Evolutionary conservation across 2,888 invertebrate species (phyloP), one percentile per base, ranked within the genome.

Genomic region (Boloria selene): DNA sequence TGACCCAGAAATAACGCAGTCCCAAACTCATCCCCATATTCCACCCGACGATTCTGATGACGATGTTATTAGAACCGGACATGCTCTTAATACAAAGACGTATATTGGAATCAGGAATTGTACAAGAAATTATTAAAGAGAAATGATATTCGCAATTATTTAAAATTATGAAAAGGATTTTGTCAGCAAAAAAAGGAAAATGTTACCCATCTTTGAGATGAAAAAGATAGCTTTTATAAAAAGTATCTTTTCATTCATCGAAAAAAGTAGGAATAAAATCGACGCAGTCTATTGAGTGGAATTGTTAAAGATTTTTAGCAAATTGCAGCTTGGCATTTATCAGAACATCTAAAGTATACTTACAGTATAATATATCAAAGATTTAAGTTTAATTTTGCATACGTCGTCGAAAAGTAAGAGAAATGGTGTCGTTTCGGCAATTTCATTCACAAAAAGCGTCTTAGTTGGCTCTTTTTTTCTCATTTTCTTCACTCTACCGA

Each of bases 21-120:
- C 65, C 56, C 61, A 49, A 60, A 52, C 61, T 65, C 63, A 67
- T 70, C 62, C 50, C 64, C 67, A 67, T 67, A 67, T 68, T 68
- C 61, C 52, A 56, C 52, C 55, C 52, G 52, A 53, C 65, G 54
- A 63, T 55, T 66, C 58, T 65, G 62, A 69, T 61, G 44, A 45
- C 47, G 49, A 68, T 68, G 53, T 65, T 65, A 61, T 64, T 68
- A 63, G 50, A 26, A 56, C 50, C 53, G 45, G 53, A 64, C 58
- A 61, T 61, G 62, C 68, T 63, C 38, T 54, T 51, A 47, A 55
- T 58, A 64, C 55, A 18, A 56, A 52, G 31, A 47, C 60, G 51
- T 67, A 59, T 13, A 56, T 65, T 52, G 54, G 50, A 58, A 47
- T 64, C 61, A 58, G 49, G 56, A 54, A 49, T 55, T 26, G 54